These are phyloP conservation scores for Philaethria dido DNA, from an alignment of 2,888 invertebrate species.

Conservation along the genomic window DNA sequence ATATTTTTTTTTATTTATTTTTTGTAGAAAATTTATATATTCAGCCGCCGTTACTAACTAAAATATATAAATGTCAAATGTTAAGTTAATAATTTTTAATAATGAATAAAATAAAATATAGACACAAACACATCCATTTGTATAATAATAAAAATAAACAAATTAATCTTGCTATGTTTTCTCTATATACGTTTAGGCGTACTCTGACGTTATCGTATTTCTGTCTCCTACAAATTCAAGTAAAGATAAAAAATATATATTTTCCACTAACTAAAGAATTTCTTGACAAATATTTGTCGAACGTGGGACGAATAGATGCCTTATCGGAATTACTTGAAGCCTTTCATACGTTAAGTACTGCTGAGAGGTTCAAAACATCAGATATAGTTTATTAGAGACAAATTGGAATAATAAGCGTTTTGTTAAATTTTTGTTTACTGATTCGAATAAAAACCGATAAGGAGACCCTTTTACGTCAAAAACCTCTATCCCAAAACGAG, in stretches of 20 bases:
- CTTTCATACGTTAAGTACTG: conserved; percentile 17
- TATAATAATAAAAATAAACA: neutral
- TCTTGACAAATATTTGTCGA: conserved; percentile 35
- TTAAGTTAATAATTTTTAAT: too few relatives aligned
- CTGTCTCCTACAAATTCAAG: conserved; percentile 39
- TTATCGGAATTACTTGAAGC: conserved; percentile 17
- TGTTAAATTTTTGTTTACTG: conserved; percentile 47
- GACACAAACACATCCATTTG: neutral
- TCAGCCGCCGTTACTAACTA: neutral
- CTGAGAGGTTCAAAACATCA: conserved; percentile 13
- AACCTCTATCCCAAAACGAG: conserved; percentile 57
- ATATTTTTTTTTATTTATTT: conserved; percentile 11
- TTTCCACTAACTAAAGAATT: conserved; percentile 36
- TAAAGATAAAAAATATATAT: conserved; percentile 40
- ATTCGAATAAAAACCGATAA: conserved; percentile 50
- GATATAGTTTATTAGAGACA: conserved; percentile 27
- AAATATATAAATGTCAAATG: neutral
- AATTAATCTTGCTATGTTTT: conserved; percentile 5
- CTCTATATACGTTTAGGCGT: conserved; percentile 45
- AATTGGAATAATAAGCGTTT: conserved; percentile 37
- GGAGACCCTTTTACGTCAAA: conserved; percentile 57
- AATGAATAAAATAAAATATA: neutral
- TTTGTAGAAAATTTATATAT: neutral
- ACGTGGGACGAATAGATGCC: conserved; percentile 34
- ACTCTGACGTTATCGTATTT: conserved; percentile 49